Base-by-base conservation (phyloP, 1,140 invertebrate genomes). In the Monochamus saltuarius region DNA sequence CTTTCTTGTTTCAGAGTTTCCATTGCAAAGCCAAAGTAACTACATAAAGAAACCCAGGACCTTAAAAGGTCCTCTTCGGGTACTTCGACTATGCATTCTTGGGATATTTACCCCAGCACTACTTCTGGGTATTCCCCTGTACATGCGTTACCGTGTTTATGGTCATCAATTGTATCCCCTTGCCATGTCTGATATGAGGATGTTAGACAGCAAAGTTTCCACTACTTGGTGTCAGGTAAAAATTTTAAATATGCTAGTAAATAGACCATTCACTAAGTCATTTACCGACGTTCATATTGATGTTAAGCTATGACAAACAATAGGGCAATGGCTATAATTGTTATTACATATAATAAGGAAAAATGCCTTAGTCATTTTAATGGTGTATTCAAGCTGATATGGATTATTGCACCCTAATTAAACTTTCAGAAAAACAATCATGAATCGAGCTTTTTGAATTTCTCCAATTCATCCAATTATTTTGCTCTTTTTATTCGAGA, bases 181-280 rank as follows among this genome's bases (percentile, higher is more conserved):
- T 69, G 83, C 85, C n/a, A 84, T 87, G 72, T 89, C 88, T 0
- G 89, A 91, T 76, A 89, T 90, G 83, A 76, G 88, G 43, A 75
- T 90, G 14, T 81, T 90, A 36, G 87, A 89, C 73, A 81, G 81
- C 45, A 84, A 82, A 74, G 82, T 89, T 38, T 91, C 89, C 0
- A 89, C 88, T 1, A 84, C 84, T 39, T 91, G 89, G 89, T 91
- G 89, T 70, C 87, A 90, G 82, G 89, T 74, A 67, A 62, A 56
- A 45, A 38, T 54, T 7, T 19, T 49, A 13, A n/a, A 40, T 29
- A 29, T 29, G 22, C 6, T 29, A 29, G 22, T 6, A 29, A 2
- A 29, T 29, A 2, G 6, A 29, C 2, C 22, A 29, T n/a, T n/a
- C n/a, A n/a, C n/a, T n/a, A n/a, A 29, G 22, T 6, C 22, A 29